Conservation (phyloP, 2,113 vertebrate species). For the Sinocyclocheilus maitianheensis region DNA sequence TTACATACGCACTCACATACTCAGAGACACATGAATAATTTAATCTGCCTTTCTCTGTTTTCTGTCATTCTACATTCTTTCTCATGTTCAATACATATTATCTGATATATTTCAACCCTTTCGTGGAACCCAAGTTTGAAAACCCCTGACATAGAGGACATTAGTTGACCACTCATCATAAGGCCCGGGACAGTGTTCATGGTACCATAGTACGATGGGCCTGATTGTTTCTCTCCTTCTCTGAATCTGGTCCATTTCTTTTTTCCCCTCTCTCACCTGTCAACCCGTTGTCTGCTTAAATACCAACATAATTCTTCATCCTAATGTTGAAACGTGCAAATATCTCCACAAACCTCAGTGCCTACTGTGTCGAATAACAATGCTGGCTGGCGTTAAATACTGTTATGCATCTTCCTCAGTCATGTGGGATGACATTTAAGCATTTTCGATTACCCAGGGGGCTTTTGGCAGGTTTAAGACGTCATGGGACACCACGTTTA, state of each 20-base stretch:
- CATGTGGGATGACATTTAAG: conserved; percentile 17
- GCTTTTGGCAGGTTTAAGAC: neutral
- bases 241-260: neutral
- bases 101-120: neutral
- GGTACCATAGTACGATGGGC: neutral
- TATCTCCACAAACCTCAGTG: conserved; percentile 66
- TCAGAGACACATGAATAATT: neutral
- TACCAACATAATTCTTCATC: conserved; percentile 75
- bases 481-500: neutral
- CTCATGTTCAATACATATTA: neutral
- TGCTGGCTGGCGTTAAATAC: conserved; percentile 12
- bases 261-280: conserved; percentile 46
- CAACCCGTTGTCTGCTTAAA: conserved; percentile 70
- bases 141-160: neutral
- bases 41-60: neutral
- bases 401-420: conserved; percentile 4
- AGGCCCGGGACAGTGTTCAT: neutral
- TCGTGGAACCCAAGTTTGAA: neutral
- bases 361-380: conserved; percentile 56
- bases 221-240: neutral
- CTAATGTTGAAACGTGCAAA: conserved; percentile 68
- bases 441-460: conserved; percentile 1
- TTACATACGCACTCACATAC: neutral
- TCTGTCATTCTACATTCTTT: neutral
- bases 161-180: neutral